Conservation (phyloP, 2,797 vertebrate species). For the Lithobates sylvaticus region DNA sequence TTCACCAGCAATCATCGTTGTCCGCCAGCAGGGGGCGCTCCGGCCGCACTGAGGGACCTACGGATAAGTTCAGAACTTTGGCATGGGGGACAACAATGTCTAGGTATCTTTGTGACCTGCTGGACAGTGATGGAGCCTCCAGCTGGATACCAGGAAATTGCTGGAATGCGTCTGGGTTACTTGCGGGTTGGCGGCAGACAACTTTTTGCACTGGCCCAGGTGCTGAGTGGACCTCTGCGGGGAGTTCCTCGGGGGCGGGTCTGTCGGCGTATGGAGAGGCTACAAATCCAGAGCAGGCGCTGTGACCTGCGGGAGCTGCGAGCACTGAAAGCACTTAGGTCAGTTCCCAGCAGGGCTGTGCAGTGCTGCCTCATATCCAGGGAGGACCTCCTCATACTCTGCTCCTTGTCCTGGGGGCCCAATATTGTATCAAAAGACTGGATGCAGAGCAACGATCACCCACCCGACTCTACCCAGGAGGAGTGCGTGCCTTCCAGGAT, state of each 20-base stretch:
- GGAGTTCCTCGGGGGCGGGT: slow-evolving; percentile 73
- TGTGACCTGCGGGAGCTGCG: slow-evolving; percentile 73
- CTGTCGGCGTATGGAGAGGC: slow-evolving; percentile 72
- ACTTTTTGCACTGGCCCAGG: slow-evolving; percentile 75
- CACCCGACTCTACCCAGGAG: not conserved
- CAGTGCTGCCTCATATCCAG: slow-evolving; percentile 75
- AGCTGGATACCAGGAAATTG: slow-evolving; percentile 70
- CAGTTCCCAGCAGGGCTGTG: slow-evolving; percentile 71
- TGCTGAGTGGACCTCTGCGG: slow-evolving; percentile 71
- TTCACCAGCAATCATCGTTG: not conserved
- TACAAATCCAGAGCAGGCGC: slow-evolving; percentile 73
- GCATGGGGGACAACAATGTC: slow-evolving; percentile 66
- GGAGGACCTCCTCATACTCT: slow-evolving; percentile 71
- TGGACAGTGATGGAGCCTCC: slow-evolving; percentile 64
- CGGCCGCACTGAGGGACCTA: not conserved
- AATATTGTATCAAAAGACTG: slow-evolving; percentile 19
- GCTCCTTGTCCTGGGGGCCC: slow-evolving; percentile 69
- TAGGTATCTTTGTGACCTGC: not conserved
- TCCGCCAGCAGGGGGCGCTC: not conserved
- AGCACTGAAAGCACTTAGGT: slow-evolving; percentile 72
- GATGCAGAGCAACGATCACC: not conserved
- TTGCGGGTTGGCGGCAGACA: slow-evolving; percentile 71
- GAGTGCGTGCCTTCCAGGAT: slow-evolving; percentile 26
- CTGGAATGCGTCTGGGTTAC: slow-evolving; percentile 74
- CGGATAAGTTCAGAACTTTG: slow-evolving; percentile 7